These are phyloP conservation scores for Oceanodroma tethys DNA, from an alignment of 2,113 vertebrate species.

Conservation along the genomic window DNA sequence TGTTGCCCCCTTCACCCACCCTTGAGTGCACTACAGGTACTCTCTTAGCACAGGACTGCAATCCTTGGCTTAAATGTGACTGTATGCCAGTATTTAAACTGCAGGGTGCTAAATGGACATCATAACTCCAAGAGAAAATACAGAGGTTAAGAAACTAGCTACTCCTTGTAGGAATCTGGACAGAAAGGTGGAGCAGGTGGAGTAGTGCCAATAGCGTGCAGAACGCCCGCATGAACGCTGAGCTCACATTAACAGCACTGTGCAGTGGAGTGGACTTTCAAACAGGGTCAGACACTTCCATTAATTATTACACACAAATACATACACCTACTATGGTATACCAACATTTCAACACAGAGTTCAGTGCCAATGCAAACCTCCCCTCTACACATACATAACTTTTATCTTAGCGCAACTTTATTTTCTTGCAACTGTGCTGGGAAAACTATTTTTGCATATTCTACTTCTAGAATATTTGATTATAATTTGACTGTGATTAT, in stretches of 20 bases:
- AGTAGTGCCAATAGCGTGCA: not conserved
- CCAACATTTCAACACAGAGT: not conserved
- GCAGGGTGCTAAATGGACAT: not conserved
- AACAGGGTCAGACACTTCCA: not conserved
- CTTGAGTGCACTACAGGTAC: not conserved
- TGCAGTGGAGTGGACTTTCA: not conserved
- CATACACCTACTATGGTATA: fast-evolving
- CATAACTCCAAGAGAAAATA: not conserved
- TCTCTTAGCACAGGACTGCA: not conserved
- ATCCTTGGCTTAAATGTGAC: not conserved
- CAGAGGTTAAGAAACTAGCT: not conserved
- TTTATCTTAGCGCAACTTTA: not conserved
- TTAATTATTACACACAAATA: not conserved
- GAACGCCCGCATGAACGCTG: fast-evolving
- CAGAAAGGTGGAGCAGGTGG: not conserved
- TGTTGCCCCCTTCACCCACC: not conserved
- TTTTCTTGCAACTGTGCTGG: not conserved
- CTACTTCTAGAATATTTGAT: not conserved
- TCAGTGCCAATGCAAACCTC: not conserved
- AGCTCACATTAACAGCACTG: not conserved
- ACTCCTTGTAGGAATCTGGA: not conserved
- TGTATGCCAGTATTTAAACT: not conserved
- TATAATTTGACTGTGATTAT: not conserved
- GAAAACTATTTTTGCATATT: not conserved
- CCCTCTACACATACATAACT: not conserved